Evolutionary conservation across 2,888 invertebrate genomes (phyloP).

Genomic region (Zaprionus obscuricornis): DNA sequence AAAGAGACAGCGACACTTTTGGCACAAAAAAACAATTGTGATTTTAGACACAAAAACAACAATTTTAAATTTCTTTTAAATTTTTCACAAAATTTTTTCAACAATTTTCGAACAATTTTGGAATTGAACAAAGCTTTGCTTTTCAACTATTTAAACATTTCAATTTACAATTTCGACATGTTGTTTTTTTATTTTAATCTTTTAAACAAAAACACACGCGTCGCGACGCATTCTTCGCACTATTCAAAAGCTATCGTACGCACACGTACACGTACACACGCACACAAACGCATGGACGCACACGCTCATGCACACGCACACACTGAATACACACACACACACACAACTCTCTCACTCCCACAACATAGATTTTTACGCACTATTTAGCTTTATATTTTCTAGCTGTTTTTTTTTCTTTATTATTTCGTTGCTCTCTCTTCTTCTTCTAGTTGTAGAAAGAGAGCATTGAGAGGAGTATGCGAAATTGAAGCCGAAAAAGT

Average conservation of each 20-base stretch:
- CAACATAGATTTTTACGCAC: slow-evolving; percentile 73
- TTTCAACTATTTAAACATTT: slow-evolving; percentile 48
- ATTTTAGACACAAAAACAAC: slow-evolving; percentile 6
- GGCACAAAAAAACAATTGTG: slow-evolving; percentile 31
- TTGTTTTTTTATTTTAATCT: slow-evolving; percentile 56
- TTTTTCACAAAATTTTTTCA: too few species aligned
- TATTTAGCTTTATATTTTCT: slow-evolving; percentile 68
- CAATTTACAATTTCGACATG: slow-evolving; percentile 56
- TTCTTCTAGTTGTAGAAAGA: not conserved
- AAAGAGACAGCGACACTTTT: slow-evolving; percentile 16
- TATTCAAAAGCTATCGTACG: too few species aligned
- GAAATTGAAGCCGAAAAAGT: slow-evolving; percentile 52
- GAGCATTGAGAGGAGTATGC: slow-evolving; percentile 32
- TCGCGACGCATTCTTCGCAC: slow-evolving; percentile 14
- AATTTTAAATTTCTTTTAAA: not conserved
- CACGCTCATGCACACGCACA: slow-evolving; percentile 9
- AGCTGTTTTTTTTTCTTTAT: slow-evolving; percentile 35
- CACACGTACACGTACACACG: slow-evolving; percentile 13
- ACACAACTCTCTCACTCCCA: slow-evolving; percentile 37
- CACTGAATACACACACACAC: slow-evolving; percentile 8
- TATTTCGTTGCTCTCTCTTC: slow-evolving; percentile 31
- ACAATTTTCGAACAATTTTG: slow-evolving; percentile 11
- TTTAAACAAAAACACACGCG: slow-evolving; percentile 59
- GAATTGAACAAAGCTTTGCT: slow-evolving; percentile 11
- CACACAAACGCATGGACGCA: not conserved